These are phyloP conservation scores for Theropithecus gelada DNA, from an alignment of 2,113 vertebrate species.

Conservation along the genomic window DNA sequence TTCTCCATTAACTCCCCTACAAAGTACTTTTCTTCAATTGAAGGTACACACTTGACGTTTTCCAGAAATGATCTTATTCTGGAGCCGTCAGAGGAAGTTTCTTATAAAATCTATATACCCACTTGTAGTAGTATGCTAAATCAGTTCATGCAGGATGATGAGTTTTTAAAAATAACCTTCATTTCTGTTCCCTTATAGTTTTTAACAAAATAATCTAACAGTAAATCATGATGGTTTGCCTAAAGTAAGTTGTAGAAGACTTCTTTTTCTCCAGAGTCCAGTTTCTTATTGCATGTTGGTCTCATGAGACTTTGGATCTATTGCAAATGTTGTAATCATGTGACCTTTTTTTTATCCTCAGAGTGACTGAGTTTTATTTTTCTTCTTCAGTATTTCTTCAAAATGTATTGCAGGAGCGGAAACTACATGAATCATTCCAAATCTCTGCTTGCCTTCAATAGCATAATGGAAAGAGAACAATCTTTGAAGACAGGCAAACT, in stretches of 20 bases:
- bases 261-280: background rate
- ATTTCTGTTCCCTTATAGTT: background rate
- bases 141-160: background rate
- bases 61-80: conserved; percentile 14
- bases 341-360: background rate
- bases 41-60: conserved; percentile 2
- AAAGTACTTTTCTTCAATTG: conserved; percentile 49
- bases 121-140: background rate
- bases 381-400: background rate
- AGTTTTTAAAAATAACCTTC: background rate
- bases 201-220: background rate
- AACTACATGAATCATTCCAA: background rate
- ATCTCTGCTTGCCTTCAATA: background rate
- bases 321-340: background rate
- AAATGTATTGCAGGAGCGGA: background rate
- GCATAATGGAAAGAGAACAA: background rate
- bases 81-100: conserved; percentile 18
- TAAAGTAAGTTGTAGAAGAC: background rate
- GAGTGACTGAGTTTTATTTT: background rate
- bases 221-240: background rate
- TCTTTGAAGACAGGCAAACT: background rate
- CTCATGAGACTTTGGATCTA: background rate
- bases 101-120: conserved; percentile 20
- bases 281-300: background rate
- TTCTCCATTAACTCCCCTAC: background rate